Evolutionary conservation across 1,140 invertebrate species (phyloP), one percentile per base, ranked within the genome.

Genomic region (Daktulosphaira vitifoliae): DNA sequence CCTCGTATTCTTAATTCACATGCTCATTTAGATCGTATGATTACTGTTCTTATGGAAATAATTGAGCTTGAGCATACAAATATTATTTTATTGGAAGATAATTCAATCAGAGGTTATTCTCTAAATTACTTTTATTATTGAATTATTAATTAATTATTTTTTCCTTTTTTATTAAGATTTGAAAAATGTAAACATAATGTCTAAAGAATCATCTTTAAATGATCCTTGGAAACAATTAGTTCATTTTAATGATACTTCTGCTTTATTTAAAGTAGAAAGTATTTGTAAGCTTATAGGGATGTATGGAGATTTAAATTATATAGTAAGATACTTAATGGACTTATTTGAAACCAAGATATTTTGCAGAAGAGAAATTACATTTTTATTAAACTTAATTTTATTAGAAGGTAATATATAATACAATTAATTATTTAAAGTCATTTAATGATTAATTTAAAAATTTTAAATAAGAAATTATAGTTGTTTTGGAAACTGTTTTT

Each of bases 281-380:
- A 70, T 81, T 29, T 81, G 80, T 69, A 68, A 71, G 65, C 68
- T 79, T 62, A 68, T 86, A 11, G 78, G 78, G n/a, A 71, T 75
- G 65, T 74, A 76, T 16, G 78, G 79, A 11, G 76, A 80, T 68
- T 70, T 78, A 0, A 73, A 44, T 26, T 38, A 82, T 51, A 68
- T 85, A 33, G 72, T 79, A 2, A 80, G 85, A 69, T 76, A 71
- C 44, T 76, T 86, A 56, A 68, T 84, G n/a, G 78, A 82, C 54
- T 70, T 80, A 22, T 80, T 81, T 66, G 62, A 71, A 0, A 72
- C 75, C 56, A 70, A 76, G 53, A 66, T 71, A 13, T 73, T 77
- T 13, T 72, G 76, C 59, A 74, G 70, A 68, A 81, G 79, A 67
- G 81, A 83, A 72, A 72, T 80, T 9, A 78, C 73, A 37, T 73